phyloP scores from a whole-genome alignment of 1,140 invertebrate genomes.

The Drosophila elegans region DNA sequence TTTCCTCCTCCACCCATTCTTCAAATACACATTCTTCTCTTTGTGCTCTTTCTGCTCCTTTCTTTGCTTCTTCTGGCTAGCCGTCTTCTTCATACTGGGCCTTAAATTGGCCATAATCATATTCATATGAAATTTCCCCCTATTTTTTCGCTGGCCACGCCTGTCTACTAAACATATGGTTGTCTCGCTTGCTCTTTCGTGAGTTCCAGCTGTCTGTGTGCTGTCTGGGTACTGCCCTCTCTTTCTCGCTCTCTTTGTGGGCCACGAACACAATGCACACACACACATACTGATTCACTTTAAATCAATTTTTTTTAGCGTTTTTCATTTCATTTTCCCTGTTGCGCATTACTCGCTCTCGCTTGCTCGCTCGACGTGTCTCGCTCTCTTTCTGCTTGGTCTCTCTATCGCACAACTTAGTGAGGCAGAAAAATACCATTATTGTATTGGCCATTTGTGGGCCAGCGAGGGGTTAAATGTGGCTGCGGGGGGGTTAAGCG shows the following conservation, averaged over 20 bases:
- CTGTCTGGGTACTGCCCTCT: neutral
- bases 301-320: slow-evolving; percentile 81
- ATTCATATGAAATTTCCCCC: slow-evolving; percentile 63
- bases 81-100: slow-evolving; percentile 24
- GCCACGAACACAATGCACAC: slow-evolving; percentile 15
- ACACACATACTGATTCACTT: slow-evolving; percentile 71
- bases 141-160: slow-evolving; percentile 71
- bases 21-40: neutral
- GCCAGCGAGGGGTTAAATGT: slow-evolving; percentile 5
- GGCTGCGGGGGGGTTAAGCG: slow-evolving; percentile 3
- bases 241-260: neutral
- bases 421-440: slow-evolving; percentile 79
- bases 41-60: slow-evolving; percentile 4
- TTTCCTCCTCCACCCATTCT: neutral
- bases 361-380: slow-evolving; percentile 6
- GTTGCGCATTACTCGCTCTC: slow-evolving; percentile 55
- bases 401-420: slow-evolving; percentile 44
- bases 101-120: slow-evolving; percentile 67
- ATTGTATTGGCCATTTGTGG: slow-evolving; percentile 52
- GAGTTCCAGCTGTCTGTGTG: neutral
- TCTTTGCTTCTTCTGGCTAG: slow-evolving; percentile 7
- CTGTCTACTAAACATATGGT: slow-evolving; percentile 29
- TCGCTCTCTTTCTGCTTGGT: slow-evolving; percentile 15
- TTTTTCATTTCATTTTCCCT: slow-evolving; percentile 82
- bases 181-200: slow-evolving; percentile 31